Percentiles rank a stretch among this genome's conserved stretches.
Conservation (phyloP, 2,888 invertebrate genomes). For the Conops quadrifasciatus region DNA sequence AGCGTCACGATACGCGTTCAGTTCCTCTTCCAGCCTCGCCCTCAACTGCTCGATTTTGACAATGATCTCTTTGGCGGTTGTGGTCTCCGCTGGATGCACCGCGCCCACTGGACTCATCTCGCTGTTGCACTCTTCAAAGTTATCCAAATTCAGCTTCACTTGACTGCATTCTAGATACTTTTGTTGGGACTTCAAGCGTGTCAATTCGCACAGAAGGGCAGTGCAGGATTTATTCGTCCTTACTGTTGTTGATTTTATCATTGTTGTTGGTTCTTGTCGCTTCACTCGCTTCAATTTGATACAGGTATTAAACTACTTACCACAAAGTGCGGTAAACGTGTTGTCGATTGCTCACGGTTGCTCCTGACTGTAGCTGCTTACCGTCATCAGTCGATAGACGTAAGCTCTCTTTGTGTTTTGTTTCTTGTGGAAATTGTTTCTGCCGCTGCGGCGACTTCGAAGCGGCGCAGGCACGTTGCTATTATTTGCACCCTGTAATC, state of each 20-base stretch:
- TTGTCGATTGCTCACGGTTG: too few relatives aligned
- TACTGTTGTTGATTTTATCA: background rate
- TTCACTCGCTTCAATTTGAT: slow-evolving; percentile 11
- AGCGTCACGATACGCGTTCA: slow-evolving; percentile 47
- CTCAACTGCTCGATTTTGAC: slow-evolving; percentile 58
- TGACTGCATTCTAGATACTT: slow-evolving; percentile 64
- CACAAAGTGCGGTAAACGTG: too few relatives aligned
- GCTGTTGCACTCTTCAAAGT: slow-evolving; percentile 48
- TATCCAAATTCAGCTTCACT: slow-evolving; percentile 57
- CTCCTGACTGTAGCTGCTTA: background rate
- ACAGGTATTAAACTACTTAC: background rate
- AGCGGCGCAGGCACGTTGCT: background rate
- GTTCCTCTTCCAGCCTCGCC: slow-evolving; percentile 49
- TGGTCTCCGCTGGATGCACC: slow-evolving; percentile 6
- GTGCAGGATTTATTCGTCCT: slow-evolving; percentile 51
- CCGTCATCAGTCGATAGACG: too few relatives aligned
- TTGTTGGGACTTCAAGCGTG: slow-evolving; percentile 63
- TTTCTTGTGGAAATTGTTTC: slow-evolving; percentile 49
- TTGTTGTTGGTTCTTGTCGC: slow-evolving; percentile 21
- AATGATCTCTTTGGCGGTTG: slow-evolving; percentile 42
- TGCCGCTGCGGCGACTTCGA: slow-evolving; percentile 40
- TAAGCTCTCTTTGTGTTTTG: background rate
- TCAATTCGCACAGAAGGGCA: slow-evolving; percentile 59
- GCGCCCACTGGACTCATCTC: background rate
- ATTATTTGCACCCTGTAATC: slow-evolving; percentile 61